Conservation (phyloP, 2,113 vertebrate species). For the Pterocles gutturalis region DNA sequence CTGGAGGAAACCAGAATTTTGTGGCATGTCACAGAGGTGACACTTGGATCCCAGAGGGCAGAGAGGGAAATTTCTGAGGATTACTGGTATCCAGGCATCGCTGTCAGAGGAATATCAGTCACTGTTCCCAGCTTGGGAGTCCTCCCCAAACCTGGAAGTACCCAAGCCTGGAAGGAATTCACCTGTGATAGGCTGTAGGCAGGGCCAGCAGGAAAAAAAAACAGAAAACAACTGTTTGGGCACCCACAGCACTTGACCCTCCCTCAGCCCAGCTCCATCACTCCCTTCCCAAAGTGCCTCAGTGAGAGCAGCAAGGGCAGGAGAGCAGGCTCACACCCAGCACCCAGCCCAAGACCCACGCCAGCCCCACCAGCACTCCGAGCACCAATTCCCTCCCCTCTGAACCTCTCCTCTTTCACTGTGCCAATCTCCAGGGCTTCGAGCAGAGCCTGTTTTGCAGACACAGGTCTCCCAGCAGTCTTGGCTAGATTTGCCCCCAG, state of each 20-base stretch:
- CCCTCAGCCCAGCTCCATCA: background rate
- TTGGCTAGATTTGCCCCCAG: background rate
- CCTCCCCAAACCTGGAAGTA: background rate
- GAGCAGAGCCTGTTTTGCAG: background rate
- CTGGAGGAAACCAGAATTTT: background rate
- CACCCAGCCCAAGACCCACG: background rate
- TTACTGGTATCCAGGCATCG: background rate
- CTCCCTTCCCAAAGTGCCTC: background rate
- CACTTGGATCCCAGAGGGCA: background rate
- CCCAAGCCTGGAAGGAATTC: background rate
- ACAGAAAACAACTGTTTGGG: background rate
- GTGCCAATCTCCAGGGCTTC: rapidly evolving
- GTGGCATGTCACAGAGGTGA: background rate
- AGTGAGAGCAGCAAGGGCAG: rapidly evolving
- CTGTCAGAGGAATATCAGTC: background rate
- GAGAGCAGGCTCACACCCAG: background rate
- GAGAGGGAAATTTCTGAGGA: background rate
- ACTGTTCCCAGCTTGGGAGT: background rate
- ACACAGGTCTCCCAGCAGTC: background rate
- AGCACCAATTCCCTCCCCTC: background rate
- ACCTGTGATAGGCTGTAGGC: background rate
- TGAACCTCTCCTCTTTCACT: background rate
- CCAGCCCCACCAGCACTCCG: rapidly evolving
- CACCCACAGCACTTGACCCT: background rate
- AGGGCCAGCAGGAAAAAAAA: background rate